Evolutionary conservation across 53 echinoderm and acorn worm species (phyloP).

Genomic region (Stichopus horrens): DNA sequence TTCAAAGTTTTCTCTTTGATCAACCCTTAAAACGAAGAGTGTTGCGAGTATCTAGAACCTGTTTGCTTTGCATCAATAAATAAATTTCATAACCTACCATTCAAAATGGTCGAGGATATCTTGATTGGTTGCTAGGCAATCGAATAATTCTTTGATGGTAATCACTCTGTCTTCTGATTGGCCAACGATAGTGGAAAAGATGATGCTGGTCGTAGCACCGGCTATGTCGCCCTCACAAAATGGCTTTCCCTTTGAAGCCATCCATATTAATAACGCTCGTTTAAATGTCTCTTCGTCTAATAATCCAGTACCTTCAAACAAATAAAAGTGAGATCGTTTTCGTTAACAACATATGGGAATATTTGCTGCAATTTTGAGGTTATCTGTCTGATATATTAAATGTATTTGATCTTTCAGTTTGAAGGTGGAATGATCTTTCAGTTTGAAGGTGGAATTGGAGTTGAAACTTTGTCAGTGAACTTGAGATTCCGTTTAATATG

Average conservation of each 20-base stretch:
- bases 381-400: no score
- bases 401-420: no score
- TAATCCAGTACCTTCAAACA: constrained; percentile 34
- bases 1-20: no score
- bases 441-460: no score
- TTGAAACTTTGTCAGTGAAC: no score
- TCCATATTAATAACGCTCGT: constrained; percentile 34
- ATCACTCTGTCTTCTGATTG: constrained; percentile 29
- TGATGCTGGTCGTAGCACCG: not conserved
- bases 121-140: constrained; percentile 5
- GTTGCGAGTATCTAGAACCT: no score
- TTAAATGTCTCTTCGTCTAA: constrained; percentile 31
- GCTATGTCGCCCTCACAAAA: constrained; percentile 1
- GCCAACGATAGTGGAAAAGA: constrained; percentile 13
- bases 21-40: no score
- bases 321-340: not conserved
- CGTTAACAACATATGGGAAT: no score
- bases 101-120: constrained; percentile 1
- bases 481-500: no score
- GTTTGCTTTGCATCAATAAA: no score
- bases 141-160: constrained; percentile 9
- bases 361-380: no score
- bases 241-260: constrained; percentile 13
- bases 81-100: constrained; percentile 5
- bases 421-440: no score